These are phyloP conservation scores for Hydrotaea cyrtoneurina DNA, from an alignment of 2,888 invertebrate species.

Conservation along the genomic window DNA sequence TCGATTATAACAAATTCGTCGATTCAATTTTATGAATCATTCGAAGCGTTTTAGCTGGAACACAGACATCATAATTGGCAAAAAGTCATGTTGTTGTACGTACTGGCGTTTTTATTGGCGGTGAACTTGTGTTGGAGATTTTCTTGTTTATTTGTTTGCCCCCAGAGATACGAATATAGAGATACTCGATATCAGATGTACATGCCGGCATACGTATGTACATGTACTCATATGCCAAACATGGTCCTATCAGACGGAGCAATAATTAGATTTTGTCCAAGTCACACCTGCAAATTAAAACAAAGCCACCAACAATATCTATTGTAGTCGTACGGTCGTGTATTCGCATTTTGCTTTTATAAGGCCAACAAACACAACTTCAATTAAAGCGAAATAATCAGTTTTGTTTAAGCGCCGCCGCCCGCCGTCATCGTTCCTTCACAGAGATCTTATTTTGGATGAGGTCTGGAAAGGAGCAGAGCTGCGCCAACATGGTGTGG, in stretches of 20 bases:
- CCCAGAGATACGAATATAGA: neutral
- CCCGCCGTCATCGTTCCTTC: neutral
- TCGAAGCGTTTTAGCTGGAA: neutral
- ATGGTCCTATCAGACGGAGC: constrained; percentile 11
- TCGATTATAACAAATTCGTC: neutral
- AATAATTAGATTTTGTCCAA: constrained; percentile 34
- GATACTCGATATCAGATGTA: neutral
- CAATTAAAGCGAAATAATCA: neutral
- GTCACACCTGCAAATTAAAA: constrained; percentile 39
- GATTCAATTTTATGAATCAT: neutral
- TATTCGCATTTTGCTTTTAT: neutral
- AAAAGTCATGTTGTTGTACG: neutral
- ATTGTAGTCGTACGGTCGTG: neutral
- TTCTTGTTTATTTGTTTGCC: neutral
- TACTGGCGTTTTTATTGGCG: neutral
- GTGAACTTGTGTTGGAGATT: neutral
- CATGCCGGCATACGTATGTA: neutral
- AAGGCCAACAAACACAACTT: constrained; percentile 14
- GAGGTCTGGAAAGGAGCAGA: neutral
- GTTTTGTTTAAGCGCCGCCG: neutral
- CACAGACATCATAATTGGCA: constrained; percentile 7
- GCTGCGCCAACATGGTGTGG: neutral
- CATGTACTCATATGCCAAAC: constrained; percentile 1
- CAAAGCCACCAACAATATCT: constrained; percentile 7
- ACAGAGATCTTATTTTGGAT: neutral